phyloP scores from a whole-genome alignment of 2,797 vertebrate genomes.

The Syngnathus rostellatus region DNA sequence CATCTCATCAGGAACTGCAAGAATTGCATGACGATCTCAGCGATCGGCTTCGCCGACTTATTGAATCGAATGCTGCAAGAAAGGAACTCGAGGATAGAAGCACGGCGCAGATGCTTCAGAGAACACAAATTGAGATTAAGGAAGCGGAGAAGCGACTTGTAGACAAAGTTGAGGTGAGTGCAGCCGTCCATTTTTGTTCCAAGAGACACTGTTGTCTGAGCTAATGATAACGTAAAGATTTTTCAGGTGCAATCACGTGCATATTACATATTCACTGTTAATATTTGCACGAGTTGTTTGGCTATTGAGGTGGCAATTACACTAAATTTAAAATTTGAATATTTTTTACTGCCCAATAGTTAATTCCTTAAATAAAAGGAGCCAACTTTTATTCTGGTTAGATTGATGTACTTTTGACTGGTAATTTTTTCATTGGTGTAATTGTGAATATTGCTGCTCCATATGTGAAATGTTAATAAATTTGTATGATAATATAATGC shows the following conservation, averaged over 20 bases:
- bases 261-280: no score
- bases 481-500: neutral
- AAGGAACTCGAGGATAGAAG: conserved; percentile 61
- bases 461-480: neutral
- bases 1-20: conserved; percentile 11
- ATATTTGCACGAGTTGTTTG: no score
- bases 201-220: neutral
- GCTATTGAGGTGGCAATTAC: no score
- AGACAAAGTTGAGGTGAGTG: conserved; percentile 67
- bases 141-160: conserved; percentile 61
- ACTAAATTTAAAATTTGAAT: no score
- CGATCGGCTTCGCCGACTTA: conserved; percentile 52
- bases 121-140: conserved; percentile 63
- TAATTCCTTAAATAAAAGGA: no score
- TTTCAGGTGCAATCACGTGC: no score
- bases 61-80: conserved; percentile 47
- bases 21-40: neutral
- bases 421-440: no score
- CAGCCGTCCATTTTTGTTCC: neutral
- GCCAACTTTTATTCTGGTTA: no score
- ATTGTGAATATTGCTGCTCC: no score
- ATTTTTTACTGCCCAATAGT: no score
- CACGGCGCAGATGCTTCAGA: conserved; percentile 62
- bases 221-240: neutral
- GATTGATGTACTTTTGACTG: no score